Percentiles rank a stretch among this genome's conserved stretches.
phyloP scores from a whole-genome alignment of 2,888 invertebrate species.

The Caenorhabditis sinica region DNA sequence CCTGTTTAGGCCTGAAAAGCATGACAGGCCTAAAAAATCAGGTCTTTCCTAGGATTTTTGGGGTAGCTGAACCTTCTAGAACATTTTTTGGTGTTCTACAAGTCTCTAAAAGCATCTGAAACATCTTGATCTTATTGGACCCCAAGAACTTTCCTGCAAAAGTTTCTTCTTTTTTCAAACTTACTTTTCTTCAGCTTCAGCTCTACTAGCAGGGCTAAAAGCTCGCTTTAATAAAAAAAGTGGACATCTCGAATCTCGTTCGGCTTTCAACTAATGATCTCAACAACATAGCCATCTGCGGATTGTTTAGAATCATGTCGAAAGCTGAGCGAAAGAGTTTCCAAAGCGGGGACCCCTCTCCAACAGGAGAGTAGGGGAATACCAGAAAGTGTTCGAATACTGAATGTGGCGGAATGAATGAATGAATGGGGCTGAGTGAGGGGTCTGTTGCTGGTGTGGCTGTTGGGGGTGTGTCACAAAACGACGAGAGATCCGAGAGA shows the following conservation, averaged over 20 bases:
- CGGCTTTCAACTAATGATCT: slow-evolving; percentile 65
- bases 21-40: no score
- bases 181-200: no score
- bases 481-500: not conserved
- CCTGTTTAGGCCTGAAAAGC: no score
- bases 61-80: no score
- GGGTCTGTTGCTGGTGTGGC: not conserved
- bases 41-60: no score
- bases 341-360: not conserved
- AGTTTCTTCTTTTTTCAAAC: no score
- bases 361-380: not conserved
- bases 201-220: no score
- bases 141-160: no score
- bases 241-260: slow-evolving; percentile 53
- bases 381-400: not conserved
- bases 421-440: not conserved
- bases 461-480: not conserved
- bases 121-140: no score
- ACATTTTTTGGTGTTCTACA: no score
- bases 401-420: slow-evolving; percentile 3
- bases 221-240: no score
- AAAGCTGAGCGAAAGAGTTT: slow-evolving; percentile 63
- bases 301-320: slow-evolving; percentile 64
- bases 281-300: slow-evolving; percentile 51
- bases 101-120: no score